These are phyloP conservation scores for Typhlichthys eigenmanni DNA, from an alignment of 2,797 vertebrate species.

Conservation along the genomic window DNA sequence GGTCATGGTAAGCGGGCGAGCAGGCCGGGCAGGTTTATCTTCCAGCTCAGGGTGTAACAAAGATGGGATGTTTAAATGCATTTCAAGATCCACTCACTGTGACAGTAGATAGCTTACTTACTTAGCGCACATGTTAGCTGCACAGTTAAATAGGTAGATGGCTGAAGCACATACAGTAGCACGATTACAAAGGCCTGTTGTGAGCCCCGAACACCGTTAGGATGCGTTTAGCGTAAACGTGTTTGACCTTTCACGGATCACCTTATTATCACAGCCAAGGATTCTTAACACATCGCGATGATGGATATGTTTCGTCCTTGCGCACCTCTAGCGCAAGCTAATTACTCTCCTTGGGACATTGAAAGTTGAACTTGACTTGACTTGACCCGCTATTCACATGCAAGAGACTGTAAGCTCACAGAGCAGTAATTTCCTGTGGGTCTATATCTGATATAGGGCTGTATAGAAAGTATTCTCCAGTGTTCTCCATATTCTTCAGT, in stretches of 20 bases:
- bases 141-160: neutral
- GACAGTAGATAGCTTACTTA: too few species aligned
- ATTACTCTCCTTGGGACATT: constrained; percentile 75
- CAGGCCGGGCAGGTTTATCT: neutral
- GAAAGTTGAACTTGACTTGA: constrained; percentile 67
- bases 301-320: constrained; percentile 55
- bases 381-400: constrained; percentile 61
- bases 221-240: constrained; percentile 30
- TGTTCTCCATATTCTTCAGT: constrained; percentile 31
- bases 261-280: constrained; percentile 59
- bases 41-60: neutral
- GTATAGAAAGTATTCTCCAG: constrained; percentile 32
- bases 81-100: too few species aligned
- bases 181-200: constrained; percentile 17
- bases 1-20: neutral
- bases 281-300: constrained; percentile 51
- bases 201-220: constrained; percentile 19
- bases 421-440: constrained; percentile 45
- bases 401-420: constrained; percentile 48
- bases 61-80: neutral
- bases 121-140: constrained; percentile 1
- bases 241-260: constrained; percentile 62
- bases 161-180: neutral
- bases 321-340: constrained; percentile 60
- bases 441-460: constrained; percentile 41